Evolutionary conservation across 2,797 vertebrate species (phyloP).

Genomic region (Pogoniulus pusillus): DNA sequence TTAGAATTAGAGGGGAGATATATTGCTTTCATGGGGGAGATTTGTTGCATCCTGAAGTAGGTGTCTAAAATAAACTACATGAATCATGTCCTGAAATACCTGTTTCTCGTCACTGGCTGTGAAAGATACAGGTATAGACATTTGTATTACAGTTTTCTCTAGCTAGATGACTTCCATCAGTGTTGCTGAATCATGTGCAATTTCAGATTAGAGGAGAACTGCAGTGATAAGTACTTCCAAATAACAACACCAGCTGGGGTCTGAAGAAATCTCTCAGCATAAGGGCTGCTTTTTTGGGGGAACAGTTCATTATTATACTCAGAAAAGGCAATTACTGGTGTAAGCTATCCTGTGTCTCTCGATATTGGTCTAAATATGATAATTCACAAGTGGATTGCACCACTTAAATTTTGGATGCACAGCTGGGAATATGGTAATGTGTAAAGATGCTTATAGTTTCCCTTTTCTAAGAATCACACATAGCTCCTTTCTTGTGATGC

Average conservation of each 20-base stretch:
- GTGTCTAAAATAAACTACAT: not conserved
- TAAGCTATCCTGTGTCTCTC: not conserved
- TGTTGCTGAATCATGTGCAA: not conserved
- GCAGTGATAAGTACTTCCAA: not conserved
- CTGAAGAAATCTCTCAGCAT: not conserved
- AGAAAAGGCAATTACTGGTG: not conserved
- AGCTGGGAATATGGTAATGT: not conserved
- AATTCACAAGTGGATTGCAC: not conserved
- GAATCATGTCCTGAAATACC: conserved; percentile 8
- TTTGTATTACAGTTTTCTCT: not conserved
- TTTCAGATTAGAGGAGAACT: not conserved
- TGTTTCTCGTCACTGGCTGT: not conserved
- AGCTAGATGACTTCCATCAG: not conserved
- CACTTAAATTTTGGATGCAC: not conserved
- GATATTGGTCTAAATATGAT: accelerated
- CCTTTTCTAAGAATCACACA: not conserved
- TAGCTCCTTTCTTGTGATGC: not conserved
- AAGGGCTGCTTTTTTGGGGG: not conserved
- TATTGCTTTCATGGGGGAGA: not conserved
- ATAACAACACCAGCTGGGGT: not conserved
- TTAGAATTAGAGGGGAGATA: not conserved
- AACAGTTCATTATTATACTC: not conserved
- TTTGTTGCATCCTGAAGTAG: not conserved
- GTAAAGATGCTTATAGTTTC: not conserved
- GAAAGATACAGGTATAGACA: not conserved